Base-by-base conservation (phyloP, 2,888 invertebrate genomes). In the Campoletis raptor region DNA sequence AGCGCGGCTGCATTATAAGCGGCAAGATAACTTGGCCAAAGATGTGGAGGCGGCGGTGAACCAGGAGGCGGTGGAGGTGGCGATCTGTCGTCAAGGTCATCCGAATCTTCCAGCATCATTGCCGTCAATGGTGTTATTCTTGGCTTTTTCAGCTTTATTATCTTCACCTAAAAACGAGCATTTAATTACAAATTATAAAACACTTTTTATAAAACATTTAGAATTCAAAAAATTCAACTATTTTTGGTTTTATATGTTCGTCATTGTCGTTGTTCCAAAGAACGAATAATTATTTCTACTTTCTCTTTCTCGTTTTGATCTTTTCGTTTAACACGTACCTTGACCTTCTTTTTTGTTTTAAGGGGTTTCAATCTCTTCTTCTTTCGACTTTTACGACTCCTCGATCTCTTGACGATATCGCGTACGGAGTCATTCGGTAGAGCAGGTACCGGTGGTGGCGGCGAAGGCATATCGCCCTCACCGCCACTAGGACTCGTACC, bases 41-140 rank as follows among this genome's bases (percentile, higher is more conserved):
- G 88, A 89, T 95, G 95, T 0, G 95, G 95, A 0, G 94, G 94
- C 0, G 96, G 96, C 3, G 96, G 96, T 8, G 96, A 96, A 24
- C 96, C 96, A 0, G 96, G 95, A 0, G 96, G 96, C 1, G 96
- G 96, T 0, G 96, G 95, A 0, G 96, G 96, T 15, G 96, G 96
- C 8, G 96, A 95, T 69, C 95, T 93, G 89, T 95, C 95, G 87
- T 96, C 95, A 73, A 95, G 94, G 40, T 95, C 95, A 57, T 95
- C 95, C 30, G 95, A 95, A 76, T 95, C 95, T 37, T 95, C 95
- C 81, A 94, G 92, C 91, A 94, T 92, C 88, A 93, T 90, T 3
- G 93, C 91, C 21, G 94, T 92, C 37, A 93, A 87, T 21, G 94
- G 93, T 18, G 93, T 91, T 72, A 93, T 92, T 42, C 94, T 93